Evolutionary conservation across 2,888 invertebrate species (phyloP), one percentile per base, ranked within the genome.

Genomic region (Carpatolechia fugitivella): DNA sequence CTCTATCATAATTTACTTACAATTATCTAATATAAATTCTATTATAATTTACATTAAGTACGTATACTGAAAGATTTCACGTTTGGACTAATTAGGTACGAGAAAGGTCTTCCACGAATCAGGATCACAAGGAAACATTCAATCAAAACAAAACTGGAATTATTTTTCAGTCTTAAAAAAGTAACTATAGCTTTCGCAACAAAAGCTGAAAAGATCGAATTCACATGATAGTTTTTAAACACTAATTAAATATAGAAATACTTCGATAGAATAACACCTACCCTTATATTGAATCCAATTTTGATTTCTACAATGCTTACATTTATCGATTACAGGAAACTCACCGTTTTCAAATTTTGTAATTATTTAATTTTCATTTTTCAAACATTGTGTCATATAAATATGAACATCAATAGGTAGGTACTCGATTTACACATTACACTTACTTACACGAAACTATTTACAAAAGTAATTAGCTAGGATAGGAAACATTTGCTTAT

Each of bases 1-100:
- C 74, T 80, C 74, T 80, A 78, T 80, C 78, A 87, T 87, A 89
- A 88, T 90, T 88, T 88, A 85, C 89, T 88, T 90, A 88, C 61
- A 80, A 79, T 86, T 85, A 87, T 86, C 87, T 89, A 88, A 83
- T 90, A 89, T 90, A 90, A 87, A 88, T 85, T 90, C 87, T 90
- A 87, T 86, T 74, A 74, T 80, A 86, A 83, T 86, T 89, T 89
- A 89, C 83, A 89, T 88, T 90, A 90, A 90, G 90, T 90, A 90
- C 90, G 90, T 90, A 90, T 90, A 90, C 90, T 82, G 90, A 90
- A 88, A 87, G 78, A 86, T 83, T 88, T 86, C 81, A 85, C 83
- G 73, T 75, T 85, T 85, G 85, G 84, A 86, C 85, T 86, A 85
- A 69, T 81, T 78, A 85, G 82, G 80, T 85, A 85, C 85, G 72